Percentiles rank a stretch among this genome's conserved stretches.
phyloP scores from a whole-genome alignment of 2,113 vertebrate species.

The Manacus vitellinus region DNA sequence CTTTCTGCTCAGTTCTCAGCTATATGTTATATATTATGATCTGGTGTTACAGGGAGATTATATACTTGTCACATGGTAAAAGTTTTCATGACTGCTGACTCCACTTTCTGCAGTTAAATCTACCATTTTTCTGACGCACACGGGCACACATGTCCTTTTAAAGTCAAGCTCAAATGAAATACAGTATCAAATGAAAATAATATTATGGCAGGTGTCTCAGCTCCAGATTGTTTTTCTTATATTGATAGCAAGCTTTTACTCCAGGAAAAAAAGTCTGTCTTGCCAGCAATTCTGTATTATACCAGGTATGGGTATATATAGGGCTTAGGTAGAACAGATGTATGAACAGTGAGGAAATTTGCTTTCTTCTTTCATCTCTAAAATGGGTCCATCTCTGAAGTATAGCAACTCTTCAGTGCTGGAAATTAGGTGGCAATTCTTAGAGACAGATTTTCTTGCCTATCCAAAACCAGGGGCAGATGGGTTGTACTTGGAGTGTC shows the following conservation, averaged over 20 bases:
- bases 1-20: neutral
- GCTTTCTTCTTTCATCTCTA: neutral
- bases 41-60: conserved; percentile 29
- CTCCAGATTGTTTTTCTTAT: conserved; percentile 38
- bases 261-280: neutral
- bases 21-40: neutral
- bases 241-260: neutral
- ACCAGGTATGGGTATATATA: neutral
- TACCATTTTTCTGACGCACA: neutral
- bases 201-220: conserved; percentile 33
- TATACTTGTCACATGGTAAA: conserved; percentile 29
- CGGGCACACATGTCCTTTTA: neutral
- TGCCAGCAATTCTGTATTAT: neutral
- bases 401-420: neutral
- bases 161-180: conserved; percentile 32
- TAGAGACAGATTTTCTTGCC: neutral
- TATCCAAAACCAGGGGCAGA: neutral
- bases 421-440: neutral
- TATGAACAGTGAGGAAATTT: neutral
- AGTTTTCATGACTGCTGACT: conserved; percentile 42
- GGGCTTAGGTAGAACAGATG: neutral
- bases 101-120: conserved; percentile 13
- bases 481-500: neutral
- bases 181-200: conserved; percentile 15
- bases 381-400: neutral